These are phyloP conservation scores for Avahi laniger DNA, from an alignment of 2,797 vertebrate species.

Conservation along the genomic window DNA sequence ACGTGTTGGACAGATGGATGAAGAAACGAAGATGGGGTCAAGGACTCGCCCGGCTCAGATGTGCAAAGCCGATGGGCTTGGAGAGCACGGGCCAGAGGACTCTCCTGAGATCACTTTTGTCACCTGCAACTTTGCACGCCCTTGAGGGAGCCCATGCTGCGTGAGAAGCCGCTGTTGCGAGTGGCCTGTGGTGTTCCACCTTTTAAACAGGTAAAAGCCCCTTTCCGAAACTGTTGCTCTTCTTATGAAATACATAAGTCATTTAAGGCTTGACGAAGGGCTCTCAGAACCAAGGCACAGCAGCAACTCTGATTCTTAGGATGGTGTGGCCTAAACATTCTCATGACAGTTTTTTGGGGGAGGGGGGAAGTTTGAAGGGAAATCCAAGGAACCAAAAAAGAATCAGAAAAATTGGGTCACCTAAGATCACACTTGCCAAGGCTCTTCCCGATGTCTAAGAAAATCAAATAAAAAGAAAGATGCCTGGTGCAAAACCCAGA, in stretches of 20 bases:
- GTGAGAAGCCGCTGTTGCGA: not conserved
- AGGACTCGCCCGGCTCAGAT: not conserved
- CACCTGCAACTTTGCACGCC: not conserved
- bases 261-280: no score
- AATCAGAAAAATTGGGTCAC: not conserved
- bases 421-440: not conserved
- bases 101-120: not conserved
- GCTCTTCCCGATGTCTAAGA: not conserved
- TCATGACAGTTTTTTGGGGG: not conserved
- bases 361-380: not conserved
- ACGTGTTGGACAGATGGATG: conserved; percentile 4
- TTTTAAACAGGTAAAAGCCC: not conserved
- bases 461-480: not conserved
- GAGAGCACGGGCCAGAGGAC: not conserved
- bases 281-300: not conserved
- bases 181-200: not conserved
- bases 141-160: not conserved
- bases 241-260: not conserved
- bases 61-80: not conserved
- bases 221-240: not conserved
- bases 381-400: not conserved
- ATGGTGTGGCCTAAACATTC: not conserved
- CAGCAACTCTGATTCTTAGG: not conserved
- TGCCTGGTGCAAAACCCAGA: not conserved
- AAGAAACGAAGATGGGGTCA: not conserved